A percentile compares a stretch with the other conserved stretches of the same genome.
Evolutionary conservation across 2,113 vertebrate genomes (phyloP).

Genomic region (Lasiurus borealis): DNA sequence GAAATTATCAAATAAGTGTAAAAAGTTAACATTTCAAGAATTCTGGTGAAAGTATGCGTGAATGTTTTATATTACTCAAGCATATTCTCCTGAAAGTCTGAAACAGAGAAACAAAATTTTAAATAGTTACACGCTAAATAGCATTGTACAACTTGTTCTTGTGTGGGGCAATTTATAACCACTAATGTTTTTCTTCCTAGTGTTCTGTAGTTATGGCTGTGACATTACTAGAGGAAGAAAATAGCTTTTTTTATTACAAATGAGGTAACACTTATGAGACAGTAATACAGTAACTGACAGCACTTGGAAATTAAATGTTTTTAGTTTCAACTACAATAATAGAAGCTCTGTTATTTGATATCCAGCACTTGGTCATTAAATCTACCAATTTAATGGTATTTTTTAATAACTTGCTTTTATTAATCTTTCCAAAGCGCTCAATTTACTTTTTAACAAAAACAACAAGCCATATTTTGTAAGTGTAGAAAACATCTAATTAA

Average conservation of each 20-base stretch:
- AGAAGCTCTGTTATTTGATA: not conserved
- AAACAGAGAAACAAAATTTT: not conserved
- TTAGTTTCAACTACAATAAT: not conserved
- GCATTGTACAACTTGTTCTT: not conserved
- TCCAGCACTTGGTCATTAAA: not conserved
- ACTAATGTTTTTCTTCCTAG: not conserved
- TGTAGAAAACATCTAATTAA: slow-evolving; percentile 2
- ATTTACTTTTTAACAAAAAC: slow-evolving; percentile 35
- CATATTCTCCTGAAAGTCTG: not conserved
- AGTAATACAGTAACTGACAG: not conserved
- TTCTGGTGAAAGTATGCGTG: not conserved
- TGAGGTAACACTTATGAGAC: not conserved
- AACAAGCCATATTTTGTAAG: slow-evolving; percentile 3
- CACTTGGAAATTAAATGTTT: not conserved
- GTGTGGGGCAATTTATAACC: not conserved
- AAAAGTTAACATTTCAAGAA: not conserved
- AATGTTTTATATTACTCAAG: not conserved
- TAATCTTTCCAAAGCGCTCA: not conserved
- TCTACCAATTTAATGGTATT: not conserved
- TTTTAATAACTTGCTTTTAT: slow-evolving; percentile 1
- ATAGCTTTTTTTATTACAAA: not conserved
- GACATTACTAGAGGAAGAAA: not conserved
- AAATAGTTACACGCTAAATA: not conserved
- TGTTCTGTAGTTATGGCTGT: not conserved
- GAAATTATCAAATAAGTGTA: not conserved